Base-by-base conservation (phyloP, 2,113 vertebrate genomes). In the Gorsachius goisagi region DNA sequence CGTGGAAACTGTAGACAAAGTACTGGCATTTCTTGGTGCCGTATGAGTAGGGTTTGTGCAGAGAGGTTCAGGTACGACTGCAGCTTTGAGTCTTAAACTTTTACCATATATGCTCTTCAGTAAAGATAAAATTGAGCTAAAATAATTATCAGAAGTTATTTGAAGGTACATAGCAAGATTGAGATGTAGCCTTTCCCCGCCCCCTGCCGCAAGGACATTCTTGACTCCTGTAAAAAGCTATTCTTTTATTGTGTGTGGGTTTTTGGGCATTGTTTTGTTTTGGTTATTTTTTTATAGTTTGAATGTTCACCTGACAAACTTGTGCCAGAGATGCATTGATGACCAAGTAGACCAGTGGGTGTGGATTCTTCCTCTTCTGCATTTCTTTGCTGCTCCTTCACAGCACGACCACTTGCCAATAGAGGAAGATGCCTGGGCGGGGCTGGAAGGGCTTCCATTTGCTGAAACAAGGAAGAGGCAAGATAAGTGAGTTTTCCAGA, bases 371-470 rank as follows among this genome's bases (percentile, higher is more conserved):
- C 98, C 98, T 2, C 68, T 98, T 18, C 84, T 98, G 79, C 98
- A 98, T 79, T 59, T 52, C 27, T 73, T 93, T 15, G 12, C 23
- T 81, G 20, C 30, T 50, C 75, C 52, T 20, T 4, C 11, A 23
- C 87, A 87, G 33, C 21, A 4, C 4, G 16, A 85, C 24, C 19
- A 4, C 6, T 3, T 11, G 28, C 15, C 2, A 1, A 1, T 53
- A 41, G 91, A 81, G 24, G 98, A 92, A 76, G 97, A 84, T 9
- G 2, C 17, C 17, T 99, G 99, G 99, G 98, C 98, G 14, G 98
- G 98, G 71, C 96, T 99, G 16, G 91, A 98, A 74, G 97, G 94
- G 6, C 60, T 98, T 69, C 2, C 33, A 1, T 98, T 97, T 66
- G 27, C n/a, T 7, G 74, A 90, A 33, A 92, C 22, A 18, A 97